Percentiles rank a stretch among this genome's conserved stretches.
Evolutionary conservation across 1,140 invertebrate species (phyloP).

Genomic region (Drosophila gunungcola): DNA sequence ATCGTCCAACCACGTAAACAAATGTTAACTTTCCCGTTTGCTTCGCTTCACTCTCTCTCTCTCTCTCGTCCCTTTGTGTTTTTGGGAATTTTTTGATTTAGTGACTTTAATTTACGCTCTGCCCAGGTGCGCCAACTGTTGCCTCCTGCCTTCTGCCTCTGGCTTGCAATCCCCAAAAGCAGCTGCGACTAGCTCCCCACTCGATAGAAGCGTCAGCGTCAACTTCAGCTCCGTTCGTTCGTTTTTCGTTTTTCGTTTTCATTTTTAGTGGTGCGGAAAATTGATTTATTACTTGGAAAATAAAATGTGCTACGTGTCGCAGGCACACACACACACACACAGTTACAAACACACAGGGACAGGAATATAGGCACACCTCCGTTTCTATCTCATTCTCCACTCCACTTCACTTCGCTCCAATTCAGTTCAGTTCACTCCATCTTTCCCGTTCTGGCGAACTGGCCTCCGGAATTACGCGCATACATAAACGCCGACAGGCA

Average conservation of each 20-base stretch:
- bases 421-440: constrained; percentile 52
- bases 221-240: constrained; percentile 56
- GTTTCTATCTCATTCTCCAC: neutral
- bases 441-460: constrained; percentile 39
- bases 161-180: constrained; percentile 13
- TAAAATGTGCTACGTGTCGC: constrained; percentile 83
- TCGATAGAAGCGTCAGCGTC: constrained; percentile 75
- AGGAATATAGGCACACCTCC: constrained; percentile 43
- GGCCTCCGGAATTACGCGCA: constrained; percentile 64
- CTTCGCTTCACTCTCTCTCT: constrained; percentile 56
- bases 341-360: constrained; percentile 11
- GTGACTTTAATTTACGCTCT: constrained; percentile 84
- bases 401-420: constrained; percentile 27
- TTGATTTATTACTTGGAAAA: constrained; percentile 84
- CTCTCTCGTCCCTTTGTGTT: constrained; percentile 27
- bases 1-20: constrained; percentile 75
- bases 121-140: constrained; percentile 79
- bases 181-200: constrained; percentile 51
- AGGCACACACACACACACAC: constrained; percentile 57
- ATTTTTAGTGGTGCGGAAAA: constrained; percentile 84
- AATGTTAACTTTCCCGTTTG: constrained; percentile 80
- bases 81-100: constrained; percentile 80
- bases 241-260: constrained; percentile 80
- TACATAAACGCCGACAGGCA: constrained; percentile 79
- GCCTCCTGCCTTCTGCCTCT: constrained; percentile 10